A percentile compares a stretch with the other conserved stretches of the same genome.
phyloP scores from a whole-genome alignment of 1,140 invertebrate species.

The Cataglyphis hispanica region DNA sequence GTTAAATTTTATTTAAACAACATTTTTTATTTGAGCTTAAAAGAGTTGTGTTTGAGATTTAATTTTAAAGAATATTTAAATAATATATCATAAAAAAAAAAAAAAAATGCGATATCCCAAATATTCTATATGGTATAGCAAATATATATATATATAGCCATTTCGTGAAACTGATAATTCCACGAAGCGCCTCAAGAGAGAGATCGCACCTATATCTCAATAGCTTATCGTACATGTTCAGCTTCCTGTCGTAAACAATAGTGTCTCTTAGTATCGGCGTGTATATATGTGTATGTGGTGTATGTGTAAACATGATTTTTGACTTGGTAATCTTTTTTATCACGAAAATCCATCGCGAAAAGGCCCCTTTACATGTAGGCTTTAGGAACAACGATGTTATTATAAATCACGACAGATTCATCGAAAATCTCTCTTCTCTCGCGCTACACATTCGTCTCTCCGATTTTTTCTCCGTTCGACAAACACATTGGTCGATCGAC shows the following conservation, averaged over 20 bases:
- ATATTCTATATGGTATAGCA: constrained; percentile 1
- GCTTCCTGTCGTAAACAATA: constrained; percentile 44
- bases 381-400: constrained; percentile 66
- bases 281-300: background rate
- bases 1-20: background rate
- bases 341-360: constrained; percentile 42
- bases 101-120: background rate
- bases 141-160: constrained; percentile 66
- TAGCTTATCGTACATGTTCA: constrained; percentile 31
- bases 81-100: background rate
- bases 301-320: background rate
- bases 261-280: background rate
- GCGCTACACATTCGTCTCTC: background rate
- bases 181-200: constrained; percentile 9
- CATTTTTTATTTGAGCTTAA: background rate
- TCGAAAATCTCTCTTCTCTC: background rate
- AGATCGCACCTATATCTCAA: constrained; percentile 6
- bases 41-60: background rate
- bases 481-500: constrained; percentile 6
- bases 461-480: background rate
- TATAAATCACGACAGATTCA: constrained; percentile 29
- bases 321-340: constrained; percentile 29
- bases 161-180: constrained; percentile 49
- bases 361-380: background rate
- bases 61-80: background rate